Evolutionary conservation across 2,888 invertebrate species (phyloP).

Genomic region (Melolontha melolontha): DNA sequence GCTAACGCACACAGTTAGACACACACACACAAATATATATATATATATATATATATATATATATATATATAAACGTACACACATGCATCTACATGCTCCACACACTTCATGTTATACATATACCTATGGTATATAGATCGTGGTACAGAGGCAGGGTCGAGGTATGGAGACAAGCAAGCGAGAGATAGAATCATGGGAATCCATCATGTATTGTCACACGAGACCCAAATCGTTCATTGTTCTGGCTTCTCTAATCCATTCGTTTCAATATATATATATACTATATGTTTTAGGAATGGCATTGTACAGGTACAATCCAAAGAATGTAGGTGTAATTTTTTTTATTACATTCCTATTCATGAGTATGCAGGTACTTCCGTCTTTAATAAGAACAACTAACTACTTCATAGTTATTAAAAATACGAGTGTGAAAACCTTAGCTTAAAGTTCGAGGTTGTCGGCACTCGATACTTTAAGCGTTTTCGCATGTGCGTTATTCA

Average conservation of each 20-base stretch:
- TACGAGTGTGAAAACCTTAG: too few relatives aligned
- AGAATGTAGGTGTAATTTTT: too few relatives aligned
- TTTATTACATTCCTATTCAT: too few relatives aligned
- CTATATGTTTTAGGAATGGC: too few relatives aligned
- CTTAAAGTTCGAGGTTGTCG: too few relatives aligned
- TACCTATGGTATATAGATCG: neutral
- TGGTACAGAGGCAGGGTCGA: constrained; percentile 3
- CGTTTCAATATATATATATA: constrained; percentile 55
- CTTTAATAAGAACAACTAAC: too few relatives aligned
- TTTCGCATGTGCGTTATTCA: too few relatives aligned
- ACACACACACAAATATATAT: neutral
- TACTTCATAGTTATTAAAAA: too few relatives aligned
- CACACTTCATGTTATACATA: neutral
- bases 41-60: constrained; percentile 10
- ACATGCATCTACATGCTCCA: neutral
- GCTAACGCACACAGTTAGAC: neutral
- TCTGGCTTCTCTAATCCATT: constrained; percentile 61
- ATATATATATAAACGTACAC: neutral
- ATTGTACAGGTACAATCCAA: too few relatives aligned
- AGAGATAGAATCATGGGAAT: constrained; percentile 63
- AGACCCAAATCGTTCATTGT: constrained; percentile 64
- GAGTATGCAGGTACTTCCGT: too few relatives aligned
- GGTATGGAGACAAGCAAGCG: constrained; percentile 15
- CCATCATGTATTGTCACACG: constrained; percentile 66
- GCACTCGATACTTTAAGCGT: too few relatives aligned